Base-by-base conservation (phyloP, 2,888 invertebrate genomes). In the Netelia inedita region DNA sequence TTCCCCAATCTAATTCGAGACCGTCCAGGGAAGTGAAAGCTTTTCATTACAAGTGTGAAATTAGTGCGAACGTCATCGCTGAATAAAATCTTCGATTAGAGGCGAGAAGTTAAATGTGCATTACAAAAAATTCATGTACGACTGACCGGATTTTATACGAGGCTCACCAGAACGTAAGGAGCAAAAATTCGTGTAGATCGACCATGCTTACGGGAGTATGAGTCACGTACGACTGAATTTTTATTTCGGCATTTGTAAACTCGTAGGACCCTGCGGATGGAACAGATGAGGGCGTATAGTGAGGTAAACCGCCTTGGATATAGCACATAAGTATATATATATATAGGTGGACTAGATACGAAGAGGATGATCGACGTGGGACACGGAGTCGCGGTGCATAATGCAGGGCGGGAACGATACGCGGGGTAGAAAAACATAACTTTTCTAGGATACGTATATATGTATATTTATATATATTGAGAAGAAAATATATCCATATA, bases 141-240 rank as follows among this genome's bases (percentile, higher is more conserved):
- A 57, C 11, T 3, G 28, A 28, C 5, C 28, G 28, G 28, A 28
- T 28, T 28, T 28, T 46, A 11, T 55, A 6, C 50, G 5, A 68
- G 2, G 63, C 89, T 88, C 73, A 90, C 90, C 89, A 88, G 75
- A 89, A 89, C 5, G 88, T 86, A 41, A 90, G 88, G 2, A 87
- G 71, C 14, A 89, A 43, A 85, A 89, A 89, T 74, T 90, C 90
- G 85, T 89, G 82, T 71, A 89, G 88, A 73, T 90, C 90, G 79
- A 89, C 88, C 90, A 90, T 90, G 88, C 79, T 88, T 41, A 61
- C 82, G 68, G 71, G 55, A 63, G 61, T 72, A 75, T 79, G 65
- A 66, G 75, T 71, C 71, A 81, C 76, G 82, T 81, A 76, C 76
- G 73, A 88, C 87, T 88, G 86, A 88, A 82, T 84, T 83, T 86